Percentiles rank a stretch among this genome's conserved stretches.
Conservation (phyloP, 2,113 vertebrate species). For the Solea senegalensis region DNA sequence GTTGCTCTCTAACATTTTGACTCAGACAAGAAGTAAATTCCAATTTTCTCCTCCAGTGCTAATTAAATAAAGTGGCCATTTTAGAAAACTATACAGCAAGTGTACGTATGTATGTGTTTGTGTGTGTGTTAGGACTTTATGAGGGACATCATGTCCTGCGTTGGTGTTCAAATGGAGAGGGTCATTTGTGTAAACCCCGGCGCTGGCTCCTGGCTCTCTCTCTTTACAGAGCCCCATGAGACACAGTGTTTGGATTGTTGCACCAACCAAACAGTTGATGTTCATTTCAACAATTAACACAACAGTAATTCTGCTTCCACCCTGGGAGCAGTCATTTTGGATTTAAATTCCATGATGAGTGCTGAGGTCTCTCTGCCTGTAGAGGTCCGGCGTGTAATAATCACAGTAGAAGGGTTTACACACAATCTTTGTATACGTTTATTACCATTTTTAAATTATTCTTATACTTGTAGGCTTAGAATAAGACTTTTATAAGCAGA, state of each 20-base stretch:
- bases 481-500: no score
- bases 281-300: conserved; percentile 19
- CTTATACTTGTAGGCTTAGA: no score
- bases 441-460: no score
- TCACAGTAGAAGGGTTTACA: no score
- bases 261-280: conserved; percentile 18
- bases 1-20: background rate
- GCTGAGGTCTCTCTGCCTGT: no score
- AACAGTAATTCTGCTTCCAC: conserved; percentile 12
- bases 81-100: background rate
- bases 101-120: background rate
- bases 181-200: conserved; percentile 52
- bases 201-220: conserved; percentile 29
- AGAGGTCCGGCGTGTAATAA: no score
- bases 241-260: conserved; percentile 15
- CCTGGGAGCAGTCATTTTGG: conserved; percentile 13
- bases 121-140: conserved; percentile 20
- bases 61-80: conserved; percentile 20
- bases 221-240: conserved; percentile 49
- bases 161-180: conserved; percentile 22
- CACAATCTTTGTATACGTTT: no score
- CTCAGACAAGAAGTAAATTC: conserved; percentile 15
- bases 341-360: background rate
- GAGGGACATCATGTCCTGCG: conserved; percentile 28
- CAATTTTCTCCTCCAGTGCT: conserved; percentile 31